A percentile compares a stretch with the other conserved stretches of the same genome.
phyloP scores from a whole-genome alignment of 1,140 invertebrate species.

The Ptiloglossa arizonensis region DNA sequence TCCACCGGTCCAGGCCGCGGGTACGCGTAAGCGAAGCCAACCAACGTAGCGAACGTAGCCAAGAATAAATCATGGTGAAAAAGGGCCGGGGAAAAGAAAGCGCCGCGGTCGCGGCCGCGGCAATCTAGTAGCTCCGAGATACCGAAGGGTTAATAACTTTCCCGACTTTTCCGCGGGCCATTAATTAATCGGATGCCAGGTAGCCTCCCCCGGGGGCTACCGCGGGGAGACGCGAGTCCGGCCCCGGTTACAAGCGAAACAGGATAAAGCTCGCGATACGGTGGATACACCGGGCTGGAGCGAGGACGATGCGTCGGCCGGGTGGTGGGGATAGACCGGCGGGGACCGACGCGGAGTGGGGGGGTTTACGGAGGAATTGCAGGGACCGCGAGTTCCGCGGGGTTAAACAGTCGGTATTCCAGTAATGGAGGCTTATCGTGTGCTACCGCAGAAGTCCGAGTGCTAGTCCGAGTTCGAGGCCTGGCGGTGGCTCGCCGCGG shows the following conservation, averaged over 20 bases:
- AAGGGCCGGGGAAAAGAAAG: constrained; percentile 23
- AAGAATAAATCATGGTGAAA: constrained; percentile 47
- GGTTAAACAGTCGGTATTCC: constrained; percentile 68
- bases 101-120: not conserved
- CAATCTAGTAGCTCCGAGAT: constrained; percentile 27
- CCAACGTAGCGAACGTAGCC: not conserved
- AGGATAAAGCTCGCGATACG: constrained; percentile 35
- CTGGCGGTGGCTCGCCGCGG: not conserved
- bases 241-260: constrained; percentile 19
- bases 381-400: constrained; percentile 50
- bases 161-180: constrained; percentile 45
- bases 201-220: constrained; percentile 16
- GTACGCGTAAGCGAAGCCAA: too few species aligned
- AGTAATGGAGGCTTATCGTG: constrained; percentile 73
- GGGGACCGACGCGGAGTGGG: not conserved
- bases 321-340: not conserved
- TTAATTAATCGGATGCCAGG: constrained; percentile 50
- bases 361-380: constrained; percentile 38
- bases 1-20: constrained; percentile 16
- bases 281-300: not conserved
- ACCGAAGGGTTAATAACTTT: constrained; percentile 47
- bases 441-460: constrained; percentile 66
- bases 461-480: constrained; percentile 49
- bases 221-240: not conserved
- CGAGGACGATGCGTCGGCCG: not conserved